Evolutionary conservation across 37 sponge, comb jelly and placozoan genomes (phyloP).

Genomic region (Oscarella lobularis): DNA sequence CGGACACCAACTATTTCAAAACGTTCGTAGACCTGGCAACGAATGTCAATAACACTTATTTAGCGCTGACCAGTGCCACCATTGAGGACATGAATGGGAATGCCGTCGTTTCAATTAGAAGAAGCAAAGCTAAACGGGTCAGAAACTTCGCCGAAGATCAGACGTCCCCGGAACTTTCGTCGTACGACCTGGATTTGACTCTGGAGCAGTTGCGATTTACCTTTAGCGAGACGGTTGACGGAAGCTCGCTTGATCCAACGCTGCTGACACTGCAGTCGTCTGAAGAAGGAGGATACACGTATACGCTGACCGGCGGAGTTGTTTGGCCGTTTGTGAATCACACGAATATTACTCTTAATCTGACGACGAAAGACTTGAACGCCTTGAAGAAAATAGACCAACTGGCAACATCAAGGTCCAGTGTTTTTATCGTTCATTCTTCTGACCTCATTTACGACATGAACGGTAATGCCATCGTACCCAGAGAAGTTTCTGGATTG

Average conservation of each 20-base stretch:
- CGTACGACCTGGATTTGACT: constrained; percentile 55
- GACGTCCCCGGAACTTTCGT: constrained; percentile 40
- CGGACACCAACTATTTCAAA: background rate
- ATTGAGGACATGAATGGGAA: constrained; percentile 63
- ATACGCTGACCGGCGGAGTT: constrained; percentile 42
- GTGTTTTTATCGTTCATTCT: constrained; percentile 23
- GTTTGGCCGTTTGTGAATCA: constrained; percentile 9
- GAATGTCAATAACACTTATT: constrained; percentile 39
- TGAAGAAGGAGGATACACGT: background rate
- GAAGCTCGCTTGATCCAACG: constrained; percentile 44
- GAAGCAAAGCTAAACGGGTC: constrained; percentile 21
- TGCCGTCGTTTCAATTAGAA: constrained; percentile 22
- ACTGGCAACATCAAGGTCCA: constrained; percentile 31
- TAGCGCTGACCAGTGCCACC: constrained; percentile 31
- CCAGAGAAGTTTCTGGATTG: background rate
- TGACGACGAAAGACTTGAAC: constrained; percentile 66
- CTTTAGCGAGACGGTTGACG: constrained; percentile 72
- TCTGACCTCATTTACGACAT: constrained; percentile 47
- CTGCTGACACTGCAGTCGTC: constrained; percentile 12
- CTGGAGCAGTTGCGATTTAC: constrained; percentile 39
- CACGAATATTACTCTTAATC: constrained; percentile 30
- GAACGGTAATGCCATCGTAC: constrained; percentile 36
- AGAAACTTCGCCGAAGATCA: constrained; percentile 37
- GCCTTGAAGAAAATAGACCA: constrained; percentile 57
- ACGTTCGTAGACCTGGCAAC: constrained; percentile 52